A percentile compares a stretch with the other conserved stretches of the same genome.
Evolutionary conservation across 2,888 invertebrate genomes (phyloP).

Genomic region (Drosophila maculinotata): DNA sequence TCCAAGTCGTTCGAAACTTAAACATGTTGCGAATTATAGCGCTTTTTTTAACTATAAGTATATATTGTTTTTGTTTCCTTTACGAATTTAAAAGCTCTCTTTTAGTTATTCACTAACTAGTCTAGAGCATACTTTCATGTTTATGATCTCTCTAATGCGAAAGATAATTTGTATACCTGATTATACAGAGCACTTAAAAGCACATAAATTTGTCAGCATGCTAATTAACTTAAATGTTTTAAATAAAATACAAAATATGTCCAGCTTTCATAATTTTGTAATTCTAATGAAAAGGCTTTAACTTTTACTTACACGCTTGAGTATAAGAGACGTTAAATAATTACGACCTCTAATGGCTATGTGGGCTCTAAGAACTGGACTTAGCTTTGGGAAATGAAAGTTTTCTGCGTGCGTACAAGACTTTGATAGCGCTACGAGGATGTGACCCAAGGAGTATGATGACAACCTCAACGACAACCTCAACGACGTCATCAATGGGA

Average conservation of each 20-base stretch:
- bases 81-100: no score
- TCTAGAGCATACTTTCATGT: no score
- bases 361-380: slow-evolving; percentile 18
- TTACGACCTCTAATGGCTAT: slow-evolving; percentile 57
- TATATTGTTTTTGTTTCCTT: no score
- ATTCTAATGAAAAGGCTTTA: slow-evolving; percentile 11
- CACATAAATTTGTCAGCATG: background rate
- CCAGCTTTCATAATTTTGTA: background rate
- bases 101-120: no score
- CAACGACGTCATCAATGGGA: slow-evolving; percentile 50
- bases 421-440: slow-evolving; percentile 24
- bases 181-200: background rate
- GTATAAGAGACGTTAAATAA: slow-evolving; percentile 23
- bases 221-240: slow-evolving; percentile 9
- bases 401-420: slow-evolving; percentile 31
- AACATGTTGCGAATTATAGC: no score
- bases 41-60: no score
- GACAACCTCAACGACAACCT: slow-evolving; percentile 15
- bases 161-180: background rate
- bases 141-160: no score
- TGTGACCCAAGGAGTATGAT: slow-evolving; percentile 22
- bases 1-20: no score
- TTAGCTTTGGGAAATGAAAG: slow-evolving; percentile 39
- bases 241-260: background rate
- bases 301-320: slow-evolving; percentile 11